Evolutionary conservation across 2,113 vertebrate genomes (phyloP), one percentile per base, ranked within the genome.

Genomic region (Notarius quadriscutis): DNA sequence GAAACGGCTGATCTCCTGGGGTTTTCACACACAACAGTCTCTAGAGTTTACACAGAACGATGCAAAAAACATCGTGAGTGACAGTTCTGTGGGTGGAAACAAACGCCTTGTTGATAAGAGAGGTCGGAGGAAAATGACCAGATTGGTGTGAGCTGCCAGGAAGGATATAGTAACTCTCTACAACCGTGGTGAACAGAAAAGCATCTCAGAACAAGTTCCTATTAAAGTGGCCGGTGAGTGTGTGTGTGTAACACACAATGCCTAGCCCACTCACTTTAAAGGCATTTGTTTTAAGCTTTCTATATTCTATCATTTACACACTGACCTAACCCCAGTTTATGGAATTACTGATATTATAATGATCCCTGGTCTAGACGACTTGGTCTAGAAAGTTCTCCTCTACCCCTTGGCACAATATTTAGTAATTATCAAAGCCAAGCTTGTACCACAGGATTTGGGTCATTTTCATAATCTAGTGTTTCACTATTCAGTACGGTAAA

Each of bases 261-360:
- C 15, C 18, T 41, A 69, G 27, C 12, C 30, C 0, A 1, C 30
- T 69, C 27, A 5, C 48, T 17, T 41, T 75, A 50, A 75, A 22
- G 12, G 30, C 27, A 69, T 30, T 5, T 25, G 25, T 25, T 22
- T 65, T 65, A 65, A 65, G n/a, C 62, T 17, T 63, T 63, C 7
- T 25, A 63, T 63, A 1, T 63, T 25, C 17, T 9, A 41, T 27
- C 5, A 30, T 60, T 78, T 60, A 78, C 72, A 84, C 20, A 22
- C 65, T 57, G 50, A 30, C 8, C 25, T 78, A 53, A 78, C 41
- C 22, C 62, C 57, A 53, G 15, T 53, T 65, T 78, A 22, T 14
- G 41, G 58, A 27, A 85, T 62, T 77, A 78, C 34, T 77, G 41
- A 85, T 78, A 27, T 51, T 50, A n/a, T 22, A 48, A 81, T 81